These are phyloP conservation scores for Romanogobio albipinnatus DNA, from an alignment of 2,113 vertebrate genomes.

Conservation along the genomic window DNA sequence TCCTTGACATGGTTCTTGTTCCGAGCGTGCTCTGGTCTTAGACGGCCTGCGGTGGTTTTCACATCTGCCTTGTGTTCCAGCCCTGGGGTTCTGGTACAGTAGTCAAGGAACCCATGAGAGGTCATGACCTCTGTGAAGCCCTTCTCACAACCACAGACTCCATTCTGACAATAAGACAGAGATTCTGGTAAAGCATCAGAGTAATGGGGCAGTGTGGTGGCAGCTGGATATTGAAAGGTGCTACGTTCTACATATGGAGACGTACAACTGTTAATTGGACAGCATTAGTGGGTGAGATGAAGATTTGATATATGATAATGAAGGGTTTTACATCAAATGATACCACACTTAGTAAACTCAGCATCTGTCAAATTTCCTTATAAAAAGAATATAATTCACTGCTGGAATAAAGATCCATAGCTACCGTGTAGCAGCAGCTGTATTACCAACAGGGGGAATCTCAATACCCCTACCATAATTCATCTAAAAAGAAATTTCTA, in stretches of 20 bases:
- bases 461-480: not conserved
- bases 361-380: not conserved
- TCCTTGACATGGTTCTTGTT: slow-evolving; percentile 87
- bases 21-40: slow-evolving; percentile 86
- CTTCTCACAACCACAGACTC: slow-evolving; percentile 91
- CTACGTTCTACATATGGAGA: not conserved
- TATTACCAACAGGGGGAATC: not conserved
- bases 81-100: slow-evolving; percentile 92
- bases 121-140: slow-evolving; percentile 96
- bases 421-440: not conserved
- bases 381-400: not conserved
- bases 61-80: slow-evolving; percentile 92
- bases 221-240: not conserved
- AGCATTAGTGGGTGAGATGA: not conserved
- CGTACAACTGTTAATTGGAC: not conserved
- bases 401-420: not conserved
- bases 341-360: not conserved
- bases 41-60: slow-evolving; percentile 87
- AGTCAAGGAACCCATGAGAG: slow-evolving; percentile 92
- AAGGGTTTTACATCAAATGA: not conserved
- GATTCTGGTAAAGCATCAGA: not conserved
- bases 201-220: not conserved
- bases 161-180: slow-evolving; percentile 75
- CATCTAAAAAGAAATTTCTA: too few species aligned
- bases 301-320: not conserved